These are phyloP conservation scores for Pipa parva DNA, from an alignment of 2,113 vertebrate genomes.

Conservation along the genomic window DNA sequence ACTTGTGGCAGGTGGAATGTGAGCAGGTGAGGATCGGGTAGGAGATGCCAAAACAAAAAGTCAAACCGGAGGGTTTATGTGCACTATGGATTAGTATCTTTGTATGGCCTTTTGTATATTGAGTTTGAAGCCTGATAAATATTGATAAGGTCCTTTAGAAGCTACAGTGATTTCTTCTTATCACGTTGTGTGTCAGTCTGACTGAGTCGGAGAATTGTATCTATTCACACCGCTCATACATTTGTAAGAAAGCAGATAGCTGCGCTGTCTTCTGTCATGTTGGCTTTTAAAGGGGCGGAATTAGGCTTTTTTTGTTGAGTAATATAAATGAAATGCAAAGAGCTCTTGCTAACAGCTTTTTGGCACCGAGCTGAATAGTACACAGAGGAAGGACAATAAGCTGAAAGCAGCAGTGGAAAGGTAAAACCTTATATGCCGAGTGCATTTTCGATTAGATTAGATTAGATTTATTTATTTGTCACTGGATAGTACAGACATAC, in stretches of 20 bases:
- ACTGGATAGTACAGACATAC: too few species aligned
- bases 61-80: too few species aligned
- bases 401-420: background rate
- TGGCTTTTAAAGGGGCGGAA: constrained; percentile 1
- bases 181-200: background rate
- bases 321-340: background rate
- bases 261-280: constrained; percentile 10
- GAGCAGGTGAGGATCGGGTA: too few species aligned
- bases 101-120: background rate
- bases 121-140: background rate
- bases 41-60: too few species aligned
- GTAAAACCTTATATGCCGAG: background rate
- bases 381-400: background rate
- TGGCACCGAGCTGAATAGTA: background rate
- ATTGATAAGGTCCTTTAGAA: background rate
- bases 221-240: background rate
- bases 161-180: background rate
- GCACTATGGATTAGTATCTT: too few species aligned
- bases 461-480: too few species aligned
- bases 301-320: background rate
- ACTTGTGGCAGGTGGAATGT: too few species aligned
- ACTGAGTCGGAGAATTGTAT: background rate
- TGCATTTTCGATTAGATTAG: background rate
- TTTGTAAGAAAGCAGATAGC: background rate
- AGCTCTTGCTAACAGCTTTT: background rate